Evolutionary conservation across 1,140 invertebrate species (phyloP).

Genomic region (Neuroterus valhalla): DNA sequence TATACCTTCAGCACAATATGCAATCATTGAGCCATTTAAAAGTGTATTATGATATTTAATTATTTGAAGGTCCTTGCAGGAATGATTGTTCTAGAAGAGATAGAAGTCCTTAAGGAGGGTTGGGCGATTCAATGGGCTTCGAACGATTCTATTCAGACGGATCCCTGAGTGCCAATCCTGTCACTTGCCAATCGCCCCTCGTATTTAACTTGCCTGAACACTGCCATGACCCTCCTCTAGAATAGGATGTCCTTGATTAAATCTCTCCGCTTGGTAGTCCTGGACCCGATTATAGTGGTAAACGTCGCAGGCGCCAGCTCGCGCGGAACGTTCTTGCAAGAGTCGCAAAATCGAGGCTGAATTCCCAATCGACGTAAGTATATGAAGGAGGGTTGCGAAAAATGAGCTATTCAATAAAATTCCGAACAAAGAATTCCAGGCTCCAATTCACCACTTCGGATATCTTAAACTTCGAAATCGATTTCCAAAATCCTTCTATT

Average conservation of each 20-base stretch:
- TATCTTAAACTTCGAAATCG: too few relatives aligned
- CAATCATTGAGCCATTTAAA: too few relatives aligned
- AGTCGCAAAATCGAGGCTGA: conserved; percentile 48
- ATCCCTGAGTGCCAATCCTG: conserved; percentile 13
- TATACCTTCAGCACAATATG: too few relatives aligned
- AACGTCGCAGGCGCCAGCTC: conserved; percentile 20
- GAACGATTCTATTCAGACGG: conserved; percentile 25
- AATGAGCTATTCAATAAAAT: conserved; percentile 53
- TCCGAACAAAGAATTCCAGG: conserved; percentile 51
- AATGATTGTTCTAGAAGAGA: too few relatives aligned
- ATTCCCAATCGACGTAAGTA: conserved; percentile 48
- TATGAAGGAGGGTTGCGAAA: conserved; percentile 53
- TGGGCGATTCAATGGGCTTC: too few relatives aligned
- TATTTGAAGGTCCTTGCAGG: too few relatives aligned
- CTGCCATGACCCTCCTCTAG: conserved; percentile 28
- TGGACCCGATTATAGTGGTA: conserved; percentile 48
- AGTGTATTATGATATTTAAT: too few relatives aligned
- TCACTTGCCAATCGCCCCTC: conserved; percentile 33
- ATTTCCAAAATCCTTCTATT: too few relatives aligned
- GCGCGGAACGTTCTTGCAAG: conserved; percentile 42
- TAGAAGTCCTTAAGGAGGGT: too few relatives aligned
- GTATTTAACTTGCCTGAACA: conserved; percentile 47
- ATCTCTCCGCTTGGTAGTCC: conserved; percentile 48
- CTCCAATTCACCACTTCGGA: too few relatives aligned
- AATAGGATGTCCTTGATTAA: conserved; percentile 52